Evolutionary conservation across 2,888 invertebrate species (phyloP), one percentile per base, ranked within the genome.

Genomic region (Pseudococcus jackbeardsleyi): DNA sequence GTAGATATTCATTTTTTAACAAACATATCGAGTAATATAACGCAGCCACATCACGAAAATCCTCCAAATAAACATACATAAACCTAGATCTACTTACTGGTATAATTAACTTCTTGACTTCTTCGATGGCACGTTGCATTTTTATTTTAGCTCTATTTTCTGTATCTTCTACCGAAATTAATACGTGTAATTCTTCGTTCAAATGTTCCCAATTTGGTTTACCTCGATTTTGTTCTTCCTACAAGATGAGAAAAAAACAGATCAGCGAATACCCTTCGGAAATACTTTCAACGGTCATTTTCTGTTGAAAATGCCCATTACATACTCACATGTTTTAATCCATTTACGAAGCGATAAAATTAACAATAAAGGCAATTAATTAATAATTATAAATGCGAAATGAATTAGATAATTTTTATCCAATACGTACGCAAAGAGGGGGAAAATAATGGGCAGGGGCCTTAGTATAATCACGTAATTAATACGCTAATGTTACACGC

Each of bases 191-290:
- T 91, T 99, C 99, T 92, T 99, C 99, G 91, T 98, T 98, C 92
- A 99, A 93, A 92, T 99, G 99, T 92, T 99, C 99, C 99, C 99
- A 99, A 93, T 99, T 99, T 90, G 99, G 98, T 93, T 99, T 99
- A 90, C 99, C 99, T 92, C 99, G 95, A 93, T 99, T 99, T 91
- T 97, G 96, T 92, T 99, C 99, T 94, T 99, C 99, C 99, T 99
- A 42, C 26, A 42, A 84, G 17, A 72, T 3, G 15, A 68, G 15
- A 68, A 33, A 72, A 15, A 5, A 72, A 26, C 33, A 72, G 68
- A 8, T 11, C 11, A 26, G 11, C 48, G 48, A 50, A 50, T 15
- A 50, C 12, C 46, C 12, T 11, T 46, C 46, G 9, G 8, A 46
- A 46, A 46, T 46, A 46, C 2, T 46, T 11, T 46, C 8, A 46